Conservation (phyloP, 2,888 invertebrate species). For the Diadegma fenestrale region DNA sequence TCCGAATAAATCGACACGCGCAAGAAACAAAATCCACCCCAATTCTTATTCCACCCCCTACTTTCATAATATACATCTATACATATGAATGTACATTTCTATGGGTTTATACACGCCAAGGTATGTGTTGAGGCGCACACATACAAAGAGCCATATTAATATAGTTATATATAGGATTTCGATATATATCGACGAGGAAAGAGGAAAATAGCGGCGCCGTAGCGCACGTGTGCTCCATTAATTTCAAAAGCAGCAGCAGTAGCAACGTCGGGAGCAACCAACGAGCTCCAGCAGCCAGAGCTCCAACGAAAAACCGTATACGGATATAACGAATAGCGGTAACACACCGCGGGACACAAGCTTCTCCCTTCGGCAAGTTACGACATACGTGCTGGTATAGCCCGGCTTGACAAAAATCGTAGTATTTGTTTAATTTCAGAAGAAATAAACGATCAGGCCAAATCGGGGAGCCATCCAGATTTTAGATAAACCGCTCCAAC, state of each 20-base stretch:
- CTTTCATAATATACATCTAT: constrained; percentile 29
- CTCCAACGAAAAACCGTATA: constrained; percentile 61
- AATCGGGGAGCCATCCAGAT: background rate
- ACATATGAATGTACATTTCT: background rate
- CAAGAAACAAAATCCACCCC: constrained; percentile 11
- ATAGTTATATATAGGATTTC: constrained; percentile 43
- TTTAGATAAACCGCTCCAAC: background rate
- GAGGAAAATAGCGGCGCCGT: constrained; percentile 63
- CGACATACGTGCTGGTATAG: constrained; percentile 12
- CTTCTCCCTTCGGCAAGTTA: constrained; percentile 36
- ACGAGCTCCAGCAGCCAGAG: constrained; percentile 37
- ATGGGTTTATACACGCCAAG: background rate
- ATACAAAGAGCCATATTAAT: background rate
- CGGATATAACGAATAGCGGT: constrained; percentile 52
- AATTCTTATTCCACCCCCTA: constrained; percentile 48
- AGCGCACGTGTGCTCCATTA: constrained; percentile 81
- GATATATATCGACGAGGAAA: constrained; percentile 67
- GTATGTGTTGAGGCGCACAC: too few relatives aligned
- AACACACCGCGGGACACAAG: constrained; percentile 33
- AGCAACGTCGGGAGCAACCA: constrained; percentile 55
- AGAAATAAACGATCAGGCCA: background rate
- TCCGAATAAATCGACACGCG: background rate
- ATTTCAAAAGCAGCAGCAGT: constrained; percentile 70
- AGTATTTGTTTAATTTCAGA: constrained; percentile 11
- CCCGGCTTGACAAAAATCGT: constrained; percentile 4